Evolutionary conservation across 2,888 invertebrate genomes (phyloP).

Genomic region (Trissoscelio sp.): DNA sequence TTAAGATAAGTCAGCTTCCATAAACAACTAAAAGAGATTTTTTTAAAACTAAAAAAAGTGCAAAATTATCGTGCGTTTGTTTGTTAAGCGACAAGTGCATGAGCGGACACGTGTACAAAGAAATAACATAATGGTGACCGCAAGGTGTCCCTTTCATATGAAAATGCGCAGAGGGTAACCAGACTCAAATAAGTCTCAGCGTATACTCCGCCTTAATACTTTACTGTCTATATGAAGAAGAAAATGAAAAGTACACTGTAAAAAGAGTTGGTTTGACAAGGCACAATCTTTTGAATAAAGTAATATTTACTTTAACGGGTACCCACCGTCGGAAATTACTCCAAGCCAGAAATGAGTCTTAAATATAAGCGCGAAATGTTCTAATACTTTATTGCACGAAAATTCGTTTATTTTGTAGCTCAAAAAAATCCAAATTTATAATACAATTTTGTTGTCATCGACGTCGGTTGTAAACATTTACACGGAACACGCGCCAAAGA

Average conservation of each 20-base stretch:
- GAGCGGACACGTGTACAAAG: constrained; percentile 30
- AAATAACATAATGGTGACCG: constrained; percentile 45
- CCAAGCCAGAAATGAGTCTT: constrained; percentile 28
- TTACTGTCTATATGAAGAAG: constrained; percentile 56
- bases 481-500: constrained; percentile 1
- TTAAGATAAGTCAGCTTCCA: too few relatives aligned
- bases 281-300: constrained; percentile 51
- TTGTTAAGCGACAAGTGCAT: constrained; percentile 27
- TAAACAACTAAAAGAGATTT: too few relatives aligned
- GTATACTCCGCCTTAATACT: constrained; percentile 35
- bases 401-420: background rate
- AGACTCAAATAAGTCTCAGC: constrained; percentile 33
- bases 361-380: background rate
- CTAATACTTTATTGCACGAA: background rate
- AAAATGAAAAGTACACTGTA: constrained; percentile 63
- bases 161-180: constrained; percentile 35
- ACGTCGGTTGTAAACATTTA: background rate
- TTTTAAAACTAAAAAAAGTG: background rate
- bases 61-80: constrained; percentile 37
- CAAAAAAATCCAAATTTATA: background rate
- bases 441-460: constrained; percentile 7
- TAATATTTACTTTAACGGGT: constrained; percentile 42
- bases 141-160: constrained; percentile 45
- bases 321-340: constrained; percentile 24
- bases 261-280: constrained; percentile 49